Percentiles rank a stretch among this genome's conserved stretches.
These are phyloP conservation scores for Morpho deidamia DNA, from an alignment of 2,888 invertebrate species.

Conservation along the genomic window DNA sequence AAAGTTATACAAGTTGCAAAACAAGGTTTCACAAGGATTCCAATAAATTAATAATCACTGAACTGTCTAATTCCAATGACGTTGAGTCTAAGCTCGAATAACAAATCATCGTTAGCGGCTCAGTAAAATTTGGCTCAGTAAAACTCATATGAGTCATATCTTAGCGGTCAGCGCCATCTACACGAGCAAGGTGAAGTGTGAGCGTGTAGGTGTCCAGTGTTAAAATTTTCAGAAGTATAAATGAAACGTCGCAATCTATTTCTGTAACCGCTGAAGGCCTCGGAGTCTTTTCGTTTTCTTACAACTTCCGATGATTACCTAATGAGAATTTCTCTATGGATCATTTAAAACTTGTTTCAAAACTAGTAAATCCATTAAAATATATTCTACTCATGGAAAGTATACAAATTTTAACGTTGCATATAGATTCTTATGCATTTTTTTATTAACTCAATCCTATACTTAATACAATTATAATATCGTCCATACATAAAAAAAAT, in stretches of 20 bases:
- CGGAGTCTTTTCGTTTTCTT: constrained; percentile 42
- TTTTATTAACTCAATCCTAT: too few relatives aligned
- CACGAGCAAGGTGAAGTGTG: constrained; percentile 61
- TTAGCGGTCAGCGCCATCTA: constrained; percentile 70
- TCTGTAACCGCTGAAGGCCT: constrained; percentile 67
- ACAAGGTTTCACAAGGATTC: too few relatives aligned
- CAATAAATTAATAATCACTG: too few relatives aligned
- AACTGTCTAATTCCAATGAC: not conserved
- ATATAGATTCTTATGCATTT: too few relatives aligned
- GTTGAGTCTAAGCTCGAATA: not conserved
- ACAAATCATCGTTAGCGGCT: constrained; percentile 1
- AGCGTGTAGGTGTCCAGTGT: constrained; percentile 65
- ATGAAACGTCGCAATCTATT: constrained; percentile 72
- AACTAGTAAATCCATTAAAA: too few relatives aligned
- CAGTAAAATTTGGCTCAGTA: constrained; percentile 5
- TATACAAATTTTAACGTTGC: too few relatives aligned
- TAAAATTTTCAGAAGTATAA: constrained; percentile 70
- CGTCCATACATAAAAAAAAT: too few relatives aligned
- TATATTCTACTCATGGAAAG: too few relatives aligned
- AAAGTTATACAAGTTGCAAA: too few relatives aligned
- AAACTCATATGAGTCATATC: constrained; percentile 50
- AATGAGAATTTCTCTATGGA: constrained; percentile 31
- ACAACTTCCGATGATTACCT: constrained; percentile 64
- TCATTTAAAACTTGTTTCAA: constrained; percentile 5
- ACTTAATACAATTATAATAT: too few relatives aligned